Evolutionary conservation across 2,888 invertebrate species (phyloP).

Genomic region (Chrysodeixis includens): DNA sequence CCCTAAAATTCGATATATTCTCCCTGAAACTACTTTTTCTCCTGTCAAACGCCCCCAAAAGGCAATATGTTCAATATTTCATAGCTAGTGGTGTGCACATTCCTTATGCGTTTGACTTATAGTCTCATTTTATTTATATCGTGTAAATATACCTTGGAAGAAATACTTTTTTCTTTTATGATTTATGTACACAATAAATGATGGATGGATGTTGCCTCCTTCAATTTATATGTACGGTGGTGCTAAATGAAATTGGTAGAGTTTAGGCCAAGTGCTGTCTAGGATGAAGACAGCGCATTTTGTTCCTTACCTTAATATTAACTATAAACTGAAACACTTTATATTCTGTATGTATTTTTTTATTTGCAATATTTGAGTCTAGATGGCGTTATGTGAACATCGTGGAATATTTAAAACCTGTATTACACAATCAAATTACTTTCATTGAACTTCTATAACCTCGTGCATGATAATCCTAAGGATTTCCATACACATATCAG

Average conservation of each 20-base stretch:
- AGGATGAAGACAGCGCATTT: too few relatives aligned
- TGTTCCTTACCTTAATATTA: too few relatives aligned
- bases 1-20: constrained; percentile 8
- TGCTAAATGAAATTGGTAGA: too few relatives aligned
- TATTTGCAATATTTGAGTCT: too few relatives aligned
- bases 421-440: too few relatives aligned
- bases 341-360: too few relatives aligned
- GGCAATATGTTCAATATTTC: constrained; percentile 38
- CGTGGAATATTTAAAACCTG: too few relatives aligned
- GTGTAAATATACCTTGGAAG: constrained; percentile 30
- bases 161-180: constrained; percentile 45
- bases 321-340: too few relatives aligned
- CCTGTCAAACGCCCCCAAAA: constrained; percentile 31
- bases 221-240: neutral
- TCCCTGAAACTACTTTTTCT: constrained; percentile 18
- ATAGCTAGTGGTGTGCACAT: constrained; percentile 31
- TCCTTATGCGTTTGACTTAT: constrained; percentile 49
- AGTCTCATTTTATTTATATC: constrained; percentile 48
- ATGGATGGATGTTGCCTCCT: neutral
- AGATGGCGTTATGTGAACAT: too few relatives aligned
- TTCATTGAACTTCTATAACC: too few relatives aligned
- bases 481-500: neutral
- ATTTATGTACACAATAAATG: neutral
- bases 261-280: too few relatives aligned
- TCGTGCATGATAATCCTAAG: too few relatives aligned